Base-by-base conservation (phyloP, 2,113 vertebrate genomes). In the Pseudolaguvia tuberculata region DNA sequence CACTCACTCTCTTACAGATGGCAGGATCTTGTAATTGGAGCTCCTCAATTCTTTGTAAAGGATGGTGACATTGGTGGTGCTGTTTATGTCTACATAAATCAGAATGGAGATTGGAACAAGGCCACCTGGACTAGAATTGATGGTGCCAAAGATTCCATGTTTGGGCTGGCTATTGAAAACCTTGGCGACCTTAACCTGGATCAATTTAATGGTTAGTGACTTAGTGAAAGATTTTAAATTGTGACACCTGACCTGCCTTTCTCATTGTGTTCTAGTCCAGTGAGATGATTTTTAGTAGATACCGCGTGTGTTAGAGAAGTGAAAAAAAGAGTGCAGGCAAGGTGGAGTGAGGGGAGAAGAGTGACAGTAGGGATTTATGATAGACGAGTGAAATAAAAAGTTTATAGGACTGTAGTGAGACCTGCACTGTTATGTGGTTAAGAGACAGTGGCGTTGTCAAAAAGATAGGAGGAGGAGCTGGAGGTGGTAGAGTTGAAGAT, bases 1-100 rank as follows among this genome's bases (percentile, higher is more conserved):
- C 70, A 70, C n/a, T 67, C 51, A 31, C 47, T 74, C n/a, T 42
- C 67, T 18, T 66, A 75, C 78, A 98, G 97, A 8, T 99, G 97
- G 97, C 88, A 95, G 82, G 97, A 99, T 85, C 93, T 99, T 10
- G 94, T 96, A 72, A 93, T 99, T 39, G 97, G 97, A 82, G 96
- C 97, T 0, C 97, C 97, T 0, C 97, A 99, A 72, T 99, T 93
- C 82, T 99, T 97, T 82, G 92, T 93, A 73, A 94, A 94, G 75
- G 88, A 94, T 0, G 84, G 87, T 55, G 90, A 92, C 47, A 92
- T 96, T 4, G 97, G 97, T 21, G 97, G 97, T 17, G 96, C 96
- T 0, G 89, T 92, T 2, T 99, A 98, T 3, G 59, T 96, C 81
- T 99, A 94, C 79, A 84, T 99, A 17, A 99, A 99, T 83, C 83